These are phyloP conservation scores for Zophobas morio DNA, from an alignment of 1,140 invertebrate genomes.

Conservation along the genomic window DNA sequence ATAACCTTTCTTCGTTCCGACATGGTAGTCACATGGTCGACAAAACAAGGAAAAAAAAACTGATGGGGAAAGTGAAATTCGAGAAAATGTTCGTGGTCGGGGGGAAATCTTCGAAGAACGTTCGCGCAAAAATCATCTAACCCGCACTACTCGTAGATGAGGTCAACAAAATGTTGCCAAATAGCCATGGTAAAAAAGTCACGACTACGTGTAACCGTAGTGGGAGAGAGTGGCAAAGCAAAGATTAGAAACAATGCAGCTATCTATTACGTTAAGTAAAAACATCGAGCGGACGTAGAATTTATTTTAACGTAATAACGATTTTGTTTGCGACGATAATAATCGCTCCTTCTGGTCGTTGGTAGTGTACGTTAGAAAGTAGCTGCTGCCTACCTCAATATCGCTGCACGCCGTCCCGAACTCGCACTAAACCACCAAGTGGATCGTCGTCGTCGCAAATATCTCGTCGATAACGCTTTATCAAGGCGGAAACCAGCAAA, in stretches of 20 bases:
- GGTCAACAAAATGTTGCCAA: slow-evolving; percentile 22
- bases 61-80: slow-evolving; percentile 14
- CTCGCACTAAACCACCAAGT: not conserved
- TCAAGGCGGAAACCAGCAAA: slow-evolving; percentile 36
- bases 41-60: not conserved
- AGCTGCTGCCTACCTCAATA: slow-evolving; percentile 36
- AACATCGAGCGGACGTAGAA: slow-evolving; percentile 36
- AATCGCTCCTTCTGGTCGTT: slow-evolving; percentile 24
- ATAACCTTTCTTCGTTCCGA: slow-evolving; percentile 20
- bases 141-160: not conserved
- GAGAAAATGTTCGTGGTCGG: not conserved
- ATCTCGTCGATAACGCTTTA: slow-evolving; percentile 30
- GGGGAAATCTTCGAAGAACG: not conserved
- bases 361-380: slow-evolving; percentile 18
- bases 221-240: slow-evolving; percentile 27
- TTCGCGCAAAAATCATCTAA: not conserved
- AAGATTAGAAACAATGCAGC: slow-evolving; percentile 42
- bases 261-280: slow-evolving; percentile 38
- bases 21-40: slow-evolving; percentile 20
- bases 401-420: not conserved
- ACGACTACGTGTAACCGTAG: slow-evolving; percentile 4
- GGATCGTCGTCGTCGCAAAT: slow-evolving; percentile 3
- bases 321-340: slow-evolving; percentile 40
- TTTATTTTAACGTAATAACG: slow-evolving; percentile 43
- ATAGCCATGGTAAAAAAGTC: slow-evolving; percentile 20